Base-by-base conservation (phyloP, 2,797 vertebrate genomes). In the Sylvilagus floridanus region DNA sequence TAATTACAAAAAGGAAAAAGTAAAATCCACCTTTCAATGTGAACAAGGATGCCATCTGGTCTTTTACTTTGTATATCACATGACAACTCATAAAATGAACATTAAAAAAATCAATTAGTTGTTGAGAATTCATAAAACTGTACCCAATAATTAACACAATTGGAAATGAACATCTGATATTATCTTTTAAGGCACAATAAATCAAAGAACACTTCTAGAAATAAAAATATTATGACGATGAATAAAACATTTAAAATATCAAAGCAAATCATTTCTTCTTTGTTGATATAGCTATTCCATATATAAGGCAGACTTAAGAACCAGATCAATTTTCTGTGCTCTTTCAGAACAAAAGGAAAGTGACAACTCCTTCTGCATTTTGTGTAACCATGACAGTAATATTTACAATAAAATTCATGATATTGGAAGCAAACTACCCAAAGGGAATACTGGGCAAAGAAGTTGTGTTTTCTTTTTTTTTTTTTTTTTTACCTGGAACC, bases 401-500 rank as follows among this genome's bases (percentile, higher is more conserved):
- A 95, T 62, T 93, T 84, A 73, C 47, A 94, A 88, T 11, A 72
- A 76, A 13, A 57, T 71, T 57, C 75, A 78, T 11, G 73, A 79
- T 60, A 92, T 75, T 81, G 71, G 88, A 84, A 91, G 57, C 47
- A 79, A 96, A 95, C 84, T 62, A 88, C 73, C 42, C 75, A 90
- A 28, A 26, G 30, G 30, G 19, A 87, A 94, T 93, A 22, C 30
- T 93, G 35, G 63, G 76, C 50, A 91, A 92, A 90, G 78, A n/a
- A 79, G 13, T 47, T 42, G 6, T 42, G 42, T 42, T 42, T 42
- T 42, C 7, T 6, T 4, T 93, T 87, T 86, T 60, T 22, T 24
- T 50, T 75, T 17, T 52, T 52, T 65, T 73, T 28, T 98, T 98
- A 99, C 99, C 99, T 99, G 99, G 99, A 95, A 99, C 98, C 94